phyloP scores from a whole-genome alignment of 2,113 vertebrate species.

The Motacilla alba region DNA sequence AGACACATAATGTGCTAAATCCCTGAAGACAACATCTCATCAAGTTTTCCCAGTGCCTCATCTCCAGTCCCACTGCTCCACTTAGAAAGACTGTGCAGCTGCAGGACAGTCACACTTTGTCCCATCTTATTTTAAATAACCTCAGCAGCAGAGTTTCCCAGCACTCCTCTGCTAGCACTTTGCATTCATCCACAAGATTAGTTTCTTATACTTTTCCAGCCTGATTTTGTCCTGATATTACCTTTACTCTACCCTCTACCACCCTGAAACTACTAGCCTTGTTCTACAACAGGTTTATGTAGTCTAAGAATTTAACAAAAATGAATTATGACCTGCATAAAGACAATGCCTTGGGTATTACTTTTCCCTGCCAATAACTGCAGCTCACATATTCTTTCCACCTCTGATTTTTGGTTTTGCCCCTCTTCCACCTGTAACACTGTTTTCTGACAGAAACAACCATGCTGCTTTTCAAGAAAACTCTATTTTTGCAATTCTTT shows the following conservation, averaged over 20 bases:
- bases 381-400: neutral
- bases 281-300: neutral
- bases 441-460: neutral
- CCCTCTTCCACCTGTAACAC: neutral
- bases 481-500: neutral
- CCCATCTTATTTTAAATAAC: neutral
- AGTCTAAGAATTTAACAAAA: neutral
- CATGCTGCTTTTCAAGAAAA: neutral
- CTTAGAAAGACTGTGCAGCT: neutral
- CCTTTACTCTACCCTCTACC: neutral
- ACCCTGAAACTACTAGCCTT: neutral
- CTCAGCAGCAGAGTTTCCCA: neutral
- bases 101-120: neutral
- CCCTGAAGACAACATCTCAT: neutral
- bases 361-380: neutral
- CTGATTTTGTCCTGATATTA: neutral
- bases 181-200: neutral
- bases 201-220: neutral
- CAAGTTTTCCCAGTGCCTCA: neutral
- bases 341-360: neutral
- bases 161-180: neutral
- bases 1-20: neutral
- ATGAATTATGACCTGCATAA: neutral
- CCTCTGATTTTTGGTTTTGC: neutral
- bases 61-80: neutral